These are phyloP conservation scores for Philopedon plagiatum DNA, from an alignment of 2,888 invertebrate genomes.

Conservation along the genomic window DNA sequence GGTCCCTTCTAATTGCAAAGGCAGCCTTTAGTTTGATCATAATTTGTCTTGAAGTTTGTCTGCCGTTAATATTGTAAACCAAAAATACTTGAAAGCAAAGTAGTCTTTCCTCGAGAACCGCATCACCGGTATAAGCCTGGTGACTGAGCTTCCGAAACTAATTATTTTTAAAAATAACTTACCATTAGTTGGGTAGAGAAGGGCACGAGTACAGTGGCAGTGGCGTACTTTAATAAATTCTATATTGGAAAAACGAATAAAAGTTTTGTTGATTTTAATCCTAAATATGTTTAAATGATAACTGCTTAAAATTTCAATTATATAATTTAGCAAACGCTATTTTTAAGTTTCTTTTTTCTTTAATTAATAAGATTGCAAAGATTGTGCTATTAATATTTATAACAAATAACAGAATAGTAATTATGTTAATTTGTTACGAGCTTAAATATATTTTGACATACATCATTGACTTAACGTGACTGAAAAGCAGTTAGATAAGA, in stretches of 20 bases:
- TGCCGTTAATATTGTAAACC: slow-evolving; percentile 33
- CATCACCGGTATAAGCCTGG: slow-evolving; percentile 30
- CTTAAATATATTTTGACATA: no score
- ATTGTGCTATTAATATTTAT: no score
- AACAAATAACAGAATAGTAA: no score
- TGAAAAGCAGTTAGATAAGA: no score
- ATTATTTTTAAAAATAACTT: slow-evolving; percentile 64
- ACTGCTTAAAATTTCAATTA: no score
- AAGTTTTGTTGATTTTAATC: not conserved
- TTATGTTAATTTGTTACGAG: no score
- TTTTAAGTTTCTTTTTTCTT: no score
- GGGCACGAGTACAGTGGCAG: slow-evolving; percentile 39
- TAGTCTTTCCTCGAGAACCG: slow-evolving; percentile 35
- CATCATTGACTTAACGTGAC: no score
- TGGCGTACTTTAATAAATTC: not conserved
- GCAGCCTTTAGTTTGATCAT: slow-evolving; percentile 57
- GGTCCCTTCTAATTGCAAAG: slow-evolving; percentile 53
- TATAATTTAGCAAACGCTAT: no score
- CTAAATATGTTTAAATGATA: no score
- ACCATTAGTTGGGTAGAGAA: slow-evolving; percentile 42
- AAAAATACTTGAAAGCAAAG: slow-evolving; percentile 42
- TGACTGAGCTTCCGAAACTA: slow-evolving; percentile 63
- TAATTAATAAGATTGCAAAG: no score
- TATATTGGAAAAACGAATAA: not conserved
- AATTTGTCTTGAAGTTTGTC: slow-evolving; percentile 58